Base-by-base conservation (phyloP, 1,140 invertebrate species). In the Procambarus virginalis region DNA sequence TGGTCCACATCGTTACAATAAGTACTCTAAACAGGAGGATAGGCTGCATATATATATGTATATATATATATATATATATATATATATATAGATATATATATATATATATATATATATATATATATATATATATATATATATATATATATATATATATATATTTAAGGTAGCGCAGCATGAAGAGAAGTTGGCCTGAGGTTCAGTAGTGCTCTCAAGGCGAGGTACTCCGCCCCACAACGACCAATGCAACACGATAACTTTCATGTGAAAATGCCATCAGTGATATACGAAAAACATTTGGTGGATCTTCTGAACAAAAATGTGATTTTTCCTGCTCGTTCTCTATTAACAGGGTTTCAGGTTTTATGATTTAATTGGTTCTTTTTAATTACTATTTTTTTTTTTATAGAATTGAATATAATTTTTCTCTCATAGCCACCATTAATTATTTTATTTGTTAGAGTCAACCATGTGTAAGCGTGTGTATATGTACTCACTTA, bases 351-450 rank as follows among this genome's bases (percentile, higher is more conserved):
- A 34, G 68, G 68, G n/a, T 73, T 73, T 73, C 68, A 34, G n/a
- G n/a, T 73, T 73, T 73, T 73, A 73, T 73, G 68, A 10, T 73
- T 73, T 73, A 34, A 73, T 34, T 73, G n/a, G 68, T 73, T 73
- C n/a, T 34, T 73, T 73, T 73, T 73, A 34, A 34, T 73, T 8
- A 73, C n/a, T 34, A 34, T 68, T 68, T 68, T 68, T 64, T 34
- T 70, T 70, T 70, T 73, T 34, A 34, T 73, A 34, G 68, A 73
- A 34, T 73, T 73, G n/a, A 73, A 73, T 73, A n/a, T 6, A 34
- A 73, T 45, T 73, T 73, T 73, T 73, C 2, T 34, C n/a, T 17
- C n/a, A 64, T 70, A 17, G 68, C 2, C 20, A 22, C n/a, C 68
- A 70, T 6, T 5, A 70, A 34, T 22, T 73, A 73, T 73, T 73